Evolutionary conservation across 2,113 vertebrate species (phyloP).

Genomic region (Periophthalmodon schlosseri): DNA sequence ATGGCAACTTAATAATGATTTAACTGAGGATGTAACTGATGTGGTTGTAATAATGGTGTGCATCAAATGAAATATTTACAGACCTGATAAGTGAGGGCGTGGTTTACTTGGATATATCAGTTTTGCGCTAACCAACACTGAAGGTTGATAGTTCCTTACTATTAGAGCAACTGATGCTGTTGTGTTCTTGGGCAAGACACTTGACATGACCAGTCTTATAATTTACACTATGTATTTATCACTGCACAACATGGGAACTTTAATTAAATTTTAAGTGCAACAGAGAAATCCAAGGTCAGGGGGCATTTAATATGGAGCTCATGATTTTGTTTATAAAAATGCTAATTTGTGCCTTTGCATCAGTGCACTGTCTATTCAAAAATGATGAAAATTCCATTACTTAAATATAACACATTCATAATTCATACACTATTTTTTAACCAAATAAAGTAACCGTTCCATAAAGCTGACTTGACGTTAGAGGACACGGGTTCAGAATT

Average conservation of each 20-base stretch:
- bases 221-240: not conserved
- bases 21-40: too few species aligned
- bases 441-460: slow-evolving; percentile 2
- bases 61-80: too few species aligned
- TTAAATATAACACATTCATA: not conserved
- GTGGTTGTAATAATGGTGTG: too few species aligned
- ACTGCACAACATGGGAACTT: not conserved
- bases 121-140: too few species aligned
- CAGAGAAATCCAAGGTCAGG: not conserved
- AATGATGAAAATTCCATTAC: slow-evolving; percentile 2
- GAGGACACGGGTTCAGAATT: not conserved
- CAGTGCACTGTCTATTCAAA: not conserved
- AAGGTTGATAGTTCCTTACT: not conserved
- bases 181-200: not conserved
- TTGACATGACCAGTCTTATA: not conserved
- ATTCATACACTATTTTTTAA: not conserved
- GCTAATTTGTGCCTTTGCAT: not conserved
- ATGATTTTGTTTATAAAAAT: not conserved
- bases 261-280: not conserved
- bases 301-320: not conserved
- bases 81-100: too few species aligned
- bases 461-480: slow-evolving; percentile 1
- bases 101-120: too few species aligned
- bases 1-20: too few species aligned
- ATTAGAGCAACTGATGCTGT: not conserved